Evolutionary conservation across 1,140 invertebrate species (phyloP).

Genomic region (Drosophila pseudoananassae): DNA sequence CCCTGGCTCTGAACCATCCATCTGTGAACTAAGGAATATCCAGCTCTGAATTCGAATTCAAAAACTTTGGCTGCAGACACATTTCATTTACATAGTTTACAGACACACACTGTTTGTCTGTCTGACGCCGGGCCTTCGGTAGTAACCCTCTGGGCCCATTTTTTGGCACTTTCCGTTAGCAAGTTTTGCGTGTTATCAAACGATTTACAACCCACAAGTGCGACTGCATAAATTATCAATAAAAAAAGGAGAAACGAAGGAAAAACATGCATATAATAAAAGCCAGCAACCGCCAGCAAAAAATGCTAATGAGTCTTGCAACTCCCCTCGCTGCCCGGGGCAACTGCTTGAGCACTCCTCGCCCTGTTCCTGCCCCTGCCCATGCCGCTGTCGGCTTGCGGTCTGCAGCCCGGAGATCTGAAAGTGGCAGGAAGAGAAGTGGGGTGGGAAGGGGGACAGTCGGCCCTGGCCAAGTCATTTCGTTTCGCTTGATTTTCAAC

Average conservation of each 20-base stretch:
- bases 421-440: not conserved
- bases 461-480: slow-evolving; percentile 59
- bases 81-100: slow-evolving; percentile 57
- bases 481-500: slow-evolving; percentile 80
- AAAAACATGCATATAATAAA: slow-evolving; percentile 65
- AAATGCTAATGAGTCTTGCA: slow-evolving; percentile 73
- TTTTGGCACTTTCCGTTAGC: slow-evolving; percentile 76
- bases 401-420: slow-evolving; percentile 55
- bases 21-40: slow-evolving; percentile 3
- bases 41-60: slow-evolving; percentile 18
- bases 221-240: slow-evolving; percentile 81
- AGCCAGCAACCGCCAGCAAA: slow-evolving; percentile 67
- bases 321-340: slow-evolving; percentile 14
- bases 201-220: slow-evolving; percentile 78
- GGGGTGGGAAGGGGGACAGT: slow-evolving; percentile 6
- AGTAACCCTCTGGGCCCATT: slow-evolving; percentile 26
- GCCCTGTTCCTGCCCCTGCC: slow-evolving; percentile 15
- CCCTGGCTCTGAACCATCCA: slow-evolving; percentile 7
- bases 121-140: slow-evolving; percentile 4
- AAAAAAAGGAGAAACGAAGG: slow-evolving; percentile 44
- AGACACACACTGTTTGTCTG: not conserved
- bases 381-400: slow-evolving; percentile 26
- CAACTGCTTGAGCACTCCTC: slow-evolving; percentile 22
- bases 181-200: slow-evolving; percentile 79
- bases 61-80: slow-evolving; percentile 34